Percentiles rank a stretch among this genome's conserved stretches.
These are phyloP conservation scores for Cerastis rubricosa DNA, from an alignment of 2,888 invertebrate species.

Conservation along the genomic window DNA sequence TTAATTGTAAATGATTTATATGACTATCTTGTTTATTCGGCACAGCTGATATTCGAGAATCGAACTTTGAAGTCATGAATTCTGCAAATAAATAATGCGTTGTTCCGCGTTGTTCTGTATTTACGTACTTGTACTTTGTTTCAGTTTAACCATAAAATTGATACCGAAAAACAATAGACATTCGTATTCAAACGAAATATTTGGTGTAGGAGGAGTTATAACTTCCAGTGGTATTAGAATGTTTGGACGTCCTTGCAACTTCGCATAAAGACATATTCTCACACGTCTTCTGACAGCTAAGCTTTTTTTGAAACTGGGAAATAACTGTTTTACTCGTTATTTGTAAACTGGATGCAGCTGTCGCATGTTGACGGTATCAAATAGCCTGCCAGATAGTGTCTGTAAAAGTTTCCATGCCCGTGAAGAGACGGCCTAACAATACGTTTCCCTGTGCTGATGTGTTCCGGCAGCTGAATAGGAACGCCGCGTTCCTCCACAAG, in stretches of 20 bases:
- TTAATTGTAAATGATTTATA: slow-evolving; percentile 38
- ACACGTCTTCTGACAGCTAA: slow-evolving; percentile 23
- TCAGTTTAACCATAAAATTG: slow-evolving; percentile 46
- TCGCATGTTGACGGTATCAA: slow-evolving; percentile 50
- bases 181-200: slow-evolving; percentile 34
- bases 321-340: slow-evolving; percentile 20
- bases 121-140: slow-evolving; percentile 34
- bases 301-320: slow-evolving; percentile 22
- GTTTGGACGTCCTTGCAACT: slow-evolving; percentile 21
- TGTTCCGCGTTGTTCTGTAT: slow-evolving; percentile 57
- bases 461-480: slow-evolving; percentile 62
- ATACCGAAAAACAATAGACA: slow-evolving; percentile 44
- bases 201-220: slow-evolving; percentile 49
- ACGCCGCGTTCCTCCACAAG: slow-evolving; percentile 41
- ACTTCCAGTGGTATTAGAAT: slow-evolving; percentile 35
- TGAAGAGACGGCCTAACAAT: slow-evolving; percentile 57
- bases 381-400: slow-evolving; percentile 56
- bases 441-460: slow-evolving; percentile 51
- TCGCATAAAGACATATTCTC: slow-evolving; percentile 25
- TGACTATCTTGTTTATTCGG: slow-evolving; percentile 38
- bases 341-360: slow-evolving; percentile 39
- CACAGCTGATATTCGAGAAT: slow-evolving; percentile 51
- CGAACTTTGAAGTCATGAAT: slow-evolving; percentile 50
- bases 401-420: slow-evolving; percentile 55
- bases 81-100: slow-evolving; percentile 48